Evolutionary conservation across 2,797 vertebrate genomes (phyloP).

Genomic region (Anas capensis): DNA sequence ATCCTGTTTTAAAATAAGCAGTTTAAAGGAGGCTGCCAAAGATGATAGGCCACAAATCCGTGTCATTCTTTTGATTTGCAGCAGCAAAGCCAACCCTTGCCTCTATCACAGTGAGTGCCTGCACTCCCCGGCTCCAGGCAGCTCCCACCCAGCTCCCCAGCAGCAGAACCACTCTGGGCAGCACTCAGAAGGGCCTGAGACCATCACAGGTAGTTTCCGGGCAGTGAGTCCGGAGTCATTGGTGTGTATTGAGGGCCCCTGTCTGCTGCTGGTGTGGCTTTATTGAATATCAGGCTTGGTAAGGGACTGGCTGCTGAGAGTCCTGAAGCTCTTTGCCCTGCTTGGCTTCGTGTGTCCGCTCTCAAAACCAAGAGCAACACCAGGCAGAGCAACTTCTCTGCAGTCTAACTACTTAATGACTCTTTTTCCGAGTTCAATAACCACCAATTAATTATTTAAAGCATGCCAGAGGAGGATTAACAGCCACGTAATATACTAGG

Average conservation of each 20-base stretch:
- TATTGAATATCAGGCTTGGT: not conserved
- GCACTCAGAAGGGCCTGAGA: not conserved
- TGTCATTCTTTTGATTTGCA: conserved; percentile 63
- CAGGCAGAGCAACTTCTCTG: not conserved
- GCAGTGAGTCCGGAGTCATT: not conserved
- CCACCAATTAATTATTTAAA: not conserved
- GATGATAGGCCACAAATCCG: conserved; percentile 69
- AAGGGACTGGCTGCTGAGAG: not conserved
- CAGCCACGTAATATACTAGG: not conserved
- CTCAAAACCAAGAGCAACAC: not conserved
- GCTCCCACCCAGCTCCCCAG: not conserved
- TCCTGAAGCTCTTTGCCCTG: not conserved
- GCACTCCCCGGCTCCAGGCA: fast-evolving
- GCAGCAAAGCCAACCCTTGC: not conserved
- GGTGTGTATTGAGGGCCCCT: not conserved
- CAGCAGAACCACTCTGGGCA: not conserved
- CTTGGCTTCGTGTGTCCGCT: not conserved
- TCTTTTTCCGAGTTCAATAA: not conserved
- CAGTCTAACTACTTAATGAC: not conserved
- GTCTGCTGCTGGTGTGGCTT: not conserved
- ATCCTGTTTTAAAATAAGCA: conserved; percentile 75
- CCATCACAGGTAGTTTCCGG: fast-evolving
- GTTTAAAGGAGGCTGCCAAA: conserved; percentile 65
- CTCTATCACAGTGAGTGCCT: fast-evolving
- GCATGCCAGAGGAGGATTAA: not conserved